These are phyloP conservation scores for Spatula clypeata DNA, from an alignment of 2,797 vertebrate genomes.

Conservation along the genomic window DNA sequence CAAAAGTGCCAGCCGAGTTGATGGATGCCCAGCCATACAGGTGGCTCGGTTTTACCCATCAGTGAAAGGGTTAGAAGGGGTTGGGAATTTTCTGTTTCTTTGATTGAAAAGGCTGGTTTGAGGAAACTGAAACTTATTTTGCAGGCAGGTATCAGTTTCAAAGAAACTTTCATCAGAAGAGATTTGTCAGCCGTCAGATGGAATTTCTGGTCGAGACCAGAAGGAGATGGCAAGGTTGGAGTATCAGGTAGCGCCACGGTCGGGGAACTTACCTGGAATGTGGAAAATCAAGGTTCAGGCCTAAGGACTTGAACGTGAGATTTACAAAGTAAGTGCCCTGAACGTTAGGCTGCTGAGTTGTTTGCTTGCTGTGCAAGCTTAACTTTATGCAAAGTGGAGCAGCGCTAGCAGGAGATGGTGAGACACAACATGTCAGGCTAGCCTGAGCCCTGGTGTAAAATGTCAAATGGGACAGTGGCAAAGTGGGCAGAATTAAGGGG, in stretches of 20 bases:
- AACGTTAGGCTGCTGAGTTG: background rate
- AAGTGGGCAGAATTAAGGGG: background rate
- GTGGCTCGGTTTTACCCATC: background rate
- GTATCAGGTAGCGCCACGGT: constrained; percentile 35
- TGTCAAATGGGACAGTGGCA: background rate
- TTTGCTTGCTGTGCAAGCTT: constrained; percentile 17
- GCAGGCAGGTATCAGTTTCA: constrained; percentile 58
- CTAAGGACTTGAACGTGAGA: constrained; percentile 48
- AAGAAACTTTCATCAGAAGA: constrained; percentile 73
- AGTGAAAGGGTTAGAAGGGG: background rate
- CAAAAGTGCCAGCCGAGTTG: background rate
- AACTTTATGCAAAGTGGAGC: background rate
- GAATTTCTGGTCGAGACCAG: constrained; percentile 59
- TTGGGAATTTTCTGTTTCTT: constrained; percentile 32
- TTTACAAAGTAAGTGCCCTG: background rate
- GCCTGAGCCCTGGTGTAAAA: background rate
- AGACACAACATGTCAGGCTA: fast-evolving
- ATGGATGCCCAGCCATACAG: fast-evolving
- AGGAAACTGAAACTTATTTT: constrained; percentile 33
- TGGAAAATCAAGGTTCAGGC: constrained; percentile 67
- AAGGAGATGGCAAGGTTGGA: constrained; percentile 64
- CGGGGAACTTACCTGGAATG: constrained; percentile 72
- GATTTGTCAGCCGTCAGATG: constrained; percentile 71
- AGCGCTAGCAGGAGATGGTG: background rate
- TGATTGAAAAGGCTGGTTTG: constrained; percentile 43